These are phyloP conservation scores for Zaprionus kolodkinae DNA, from an alignment of 1,140 invertebrate genomes.

Conservation along the genomic window DNA sequence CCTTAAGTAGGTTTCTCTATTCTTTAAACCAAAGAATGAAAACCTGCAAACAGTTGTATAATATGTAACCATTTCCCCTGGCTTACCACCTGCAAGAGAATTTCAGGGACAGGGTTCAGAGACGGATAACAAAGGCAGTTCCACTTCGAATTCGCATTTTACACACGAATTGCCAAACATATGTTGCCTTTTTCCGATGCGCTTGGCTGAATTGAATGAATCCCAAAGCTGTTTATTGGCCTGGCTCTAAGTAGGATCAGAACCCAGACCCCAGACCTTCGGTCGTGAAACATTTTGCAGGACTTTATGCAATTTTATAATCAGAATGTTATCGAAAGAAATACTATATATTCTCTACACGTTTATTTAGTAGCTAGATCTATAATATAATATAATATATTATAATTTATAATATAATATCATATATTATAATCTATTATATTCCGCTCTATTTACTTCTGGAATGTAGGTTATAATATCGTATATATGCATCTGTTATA, in stretches of 20 bases:
- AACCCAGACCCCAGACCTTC: neutral
- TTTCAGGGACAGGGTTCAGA: neutral
- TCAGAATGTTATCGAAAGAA: no score
- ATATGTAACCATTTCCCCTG: neutral
- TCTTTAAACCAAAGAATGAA: neutral
- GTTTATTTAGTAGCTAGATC: no score
- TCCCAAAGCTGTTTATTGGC: slow-evolving; percentile 46
- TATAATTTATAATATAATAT: no score
- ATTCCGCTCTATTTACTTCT: no score
- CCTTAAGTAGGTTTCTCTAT: neutral
- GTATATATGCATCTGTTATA: neutral
- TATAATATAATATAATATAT: no score
- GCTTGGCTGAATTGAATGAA: slow-evolving; percentile 50
- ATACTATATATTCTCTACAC: no score
- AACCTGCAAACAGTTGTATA: neutral
- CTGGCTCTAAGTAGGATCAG: neutral
- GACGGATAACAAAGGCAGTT: slow-evolving; percentile 19
- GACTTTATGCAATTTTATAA: neutral
- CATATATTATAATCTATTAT: no score
- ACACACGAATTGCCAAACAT: slow-evolving; percentile 70
- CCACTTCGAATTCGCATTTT: slow-evolving; percentile 37
- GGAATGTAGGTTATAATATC: no score
- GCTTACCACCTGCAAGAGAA: neutral
- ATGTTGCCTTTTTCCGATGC: slow-evolving; percentile 44
- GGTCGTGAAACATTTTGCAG: neutral